Evolutionary conservation across 2,888 invertebrate species (phyloP).

Genomic region (Papilio protenor): DNA sequence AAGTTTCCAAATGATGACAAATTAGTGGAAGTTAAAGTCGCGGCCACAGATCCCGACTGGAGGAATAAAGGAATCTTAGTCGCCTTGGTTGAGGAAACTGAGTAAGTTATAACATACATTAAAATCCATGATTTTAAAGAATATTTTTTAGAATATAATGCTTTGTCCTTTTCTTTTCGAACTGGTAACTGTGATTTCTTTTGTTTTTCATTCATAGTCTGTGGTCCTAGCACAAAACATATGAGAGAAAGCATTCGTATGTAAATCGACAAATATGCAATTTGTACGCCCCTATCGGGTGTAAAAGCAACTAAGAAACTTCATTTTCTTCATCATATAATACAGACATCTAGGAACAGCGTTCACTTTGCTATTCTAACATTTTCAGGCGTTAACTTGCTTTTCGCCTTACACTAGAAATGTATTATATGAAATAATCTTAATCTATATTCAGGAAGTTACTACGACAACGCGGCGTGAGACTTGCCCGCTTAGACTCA

Average conservation of each 20-base stretch:
- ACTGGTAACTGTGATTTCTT: too few species aligned
- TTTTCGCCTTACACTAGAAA: neutral
- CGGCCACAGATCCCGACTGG: conserved; percentile 87
- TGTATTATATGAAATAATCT: neutral
- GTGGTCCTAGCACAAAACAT: too few species aligned
- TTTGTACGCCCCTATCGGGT: neutral
- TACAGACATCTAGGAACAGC: too few species aligned
- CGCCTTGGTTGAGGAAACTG: conserved; percentile 84
- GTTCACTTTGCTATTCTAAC: neutral
- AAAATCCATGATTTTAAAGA: too few species aligned
- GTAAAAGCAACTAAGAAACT: too few species aligned
- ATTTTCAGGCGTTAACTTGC: neutral
- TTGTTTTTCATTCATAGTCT: too few species aligned
- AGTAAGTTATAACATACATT: conserved; percentile 73
- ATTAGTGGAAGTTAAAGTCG: conserved; percentile 86
- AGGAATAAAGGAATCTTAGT: conserved; percentile 88
- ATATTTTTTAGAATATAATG: too few species aligned
- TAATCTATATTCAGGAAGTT: conserved; percentile 75
- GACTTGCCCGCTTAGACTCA: conserved; percentile 88
- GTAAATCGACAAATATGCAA: too few species aligned
- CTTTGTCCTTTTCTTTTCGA: neutral
- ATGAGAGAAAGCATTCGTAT: too few species aligned
- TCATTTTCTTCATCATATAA: too few species aligned
- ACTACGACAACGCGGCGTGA: conserved; percentile 79
- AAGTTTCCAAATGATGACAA: conserved; percentile 82